A percentile compares a stretch with the other conserved stretches of the same genome.
Conservation (phyloP, 2,797 vertebrate species). For the Thripadectes ignobilis region DNA sequence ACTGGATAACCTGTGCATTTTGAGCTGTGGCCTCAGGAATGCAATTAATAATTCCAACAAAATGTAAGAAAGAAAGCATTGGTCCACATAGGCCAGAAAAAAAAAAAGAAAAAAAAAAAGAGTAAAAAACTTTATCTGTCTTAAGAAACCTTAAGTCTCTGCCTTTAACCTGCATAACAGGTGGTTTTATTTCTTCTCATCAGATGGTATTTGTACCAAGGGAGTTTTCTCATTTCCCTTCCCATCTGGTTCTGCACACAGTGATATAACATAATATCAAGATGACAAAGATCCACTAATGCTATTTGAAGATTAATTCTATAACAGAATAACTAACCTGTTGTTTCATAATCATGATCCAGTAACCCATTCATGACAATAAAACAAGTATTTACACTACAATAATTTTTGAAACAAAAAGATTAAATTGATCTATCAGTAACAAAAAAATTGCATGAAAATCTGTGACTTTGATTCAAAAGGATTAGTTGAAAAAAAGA, state of each 20-base stretch:
- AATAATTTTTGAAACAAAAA: background rate
- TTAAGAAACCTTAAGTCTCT: constrained; percentile 5
- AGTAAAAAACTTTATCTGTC: background rate
- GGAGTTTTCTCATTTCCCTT: constrained; percentile 39
- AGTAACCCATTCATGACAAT: background rate
- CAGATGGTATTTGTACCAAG: constrained; percentile 51
- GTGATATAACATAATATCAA: background rate
- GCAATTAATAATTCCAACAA: constrained; percentile 8
- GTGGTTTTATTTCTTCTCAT: constrained; percentile 57
- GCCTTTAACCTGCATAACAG: constrained; percentile 4
- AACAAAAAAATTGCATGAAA: background rate
- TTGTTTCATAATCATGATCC: background rate
- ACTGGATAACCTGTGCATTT: constrained; percentile 14
- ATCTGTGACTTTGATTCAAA: background rate
- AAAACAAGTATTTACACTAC: background rate
- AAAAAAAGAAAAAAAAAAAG: background rate
- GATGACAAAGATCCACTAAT: constrained; percentile 10
- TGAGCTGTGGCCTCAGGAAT: background rate
- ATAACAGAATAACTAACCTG: background rate
- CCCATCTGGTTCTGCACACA: constrained; percentile 10
- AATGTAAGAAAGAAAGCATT: background rate
- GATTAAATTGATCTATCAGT: background rate
- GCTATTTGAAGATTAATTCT: background rate
- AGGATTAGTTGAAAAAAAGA: background rate
- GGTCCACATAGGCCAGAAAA: background rate